Percentiles rank a stretch among this genome's conserved stretches.
phyloP scores from a whole-genome alignment of 2,888 invertebrate genomes.

The Xiphydria camelus region DNA sequence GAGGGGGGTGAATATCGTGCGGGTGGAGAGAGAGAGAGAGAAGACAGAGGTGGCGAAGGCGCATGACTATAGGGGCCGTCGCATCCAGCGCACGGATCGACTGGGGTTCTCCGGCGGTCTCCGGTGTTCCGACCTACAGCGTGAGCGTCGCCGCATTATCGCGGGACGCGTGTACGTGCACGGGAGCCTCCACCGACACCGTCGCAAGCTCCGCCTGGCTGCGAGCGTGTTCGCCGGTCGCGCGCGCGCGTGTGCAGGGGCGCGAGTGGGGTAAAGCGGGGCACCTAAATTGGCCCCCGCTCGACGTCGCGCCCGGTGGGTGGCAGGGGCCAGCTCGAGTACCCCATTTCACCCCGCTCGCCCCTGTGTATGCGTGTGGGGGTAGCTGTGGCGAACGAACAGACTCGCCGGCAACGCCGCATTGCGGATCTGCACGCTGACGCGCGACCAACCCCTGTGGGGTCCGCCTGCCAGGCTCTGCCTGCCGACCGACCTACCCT shows the following conservation, averaged over 20 bases:
- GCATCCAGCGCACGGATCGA: constrained; percentile 53
- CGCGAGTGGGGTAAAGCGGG: no score
- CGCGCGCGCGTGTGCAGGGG: constrained; percentile 10
- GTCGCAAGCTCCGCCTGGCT: constrained; percentile 3
- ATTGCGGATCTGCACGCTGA: constrained; percentile 55
- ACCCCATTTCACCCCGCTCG: no score
- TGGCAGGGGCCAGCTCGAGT: no score
- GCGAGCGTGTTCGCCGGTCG: not conserved
- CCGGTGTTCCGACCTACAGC: no score
- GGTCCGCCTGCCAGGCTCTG: no score
- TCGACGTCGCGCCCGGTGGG: no score
- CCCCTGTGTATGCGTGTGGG: no score
- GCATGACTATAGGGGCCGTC: constrained; percentile 47
- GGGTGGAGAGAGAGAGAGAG: constrained; percentile 19
- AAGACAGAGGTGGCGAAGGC: constrained; percentile 42
- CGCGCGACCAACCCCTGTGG: constrained; percentile 41
- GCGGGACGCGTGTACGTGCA: no score
- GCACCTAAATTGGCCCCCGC: no score
- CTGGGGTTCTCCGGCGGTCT: no score
- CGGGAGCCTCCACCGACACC: no score
- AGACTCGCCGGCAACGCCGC: constrained; percentile 52
- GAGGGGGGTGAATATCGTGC: constrained; percentile 15
- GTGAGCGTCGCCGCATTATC: no score
- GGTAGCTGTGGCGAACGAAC: constrained; percentile 37
- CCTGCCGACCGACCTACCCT: constrained; percentile 21